Conservation (phyloP, 2,113 vertebrate species). For the Rafetus swinhoei region DNA sequence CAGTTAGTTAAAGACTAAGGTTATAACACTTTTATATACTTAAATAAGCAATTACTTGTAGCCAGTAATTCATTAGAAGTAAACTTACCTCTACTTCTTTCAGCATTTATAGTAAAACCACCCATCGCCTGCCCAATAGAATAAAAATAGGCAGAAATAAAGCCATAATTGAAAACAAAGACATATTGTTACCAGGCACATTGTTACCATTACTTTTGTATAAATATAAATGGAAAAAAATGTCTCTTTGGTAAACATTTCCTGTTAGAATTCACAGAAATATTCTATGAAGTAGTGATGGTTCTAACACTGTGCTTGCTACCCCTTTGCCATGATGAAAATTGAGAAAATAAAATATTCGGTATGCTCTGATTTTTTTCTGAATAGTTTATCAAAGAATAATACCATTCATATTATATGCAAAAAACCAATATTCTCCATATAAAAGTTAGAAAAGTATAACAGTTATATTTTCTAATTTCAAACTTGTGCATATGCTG, state of each 20-base stretch:
- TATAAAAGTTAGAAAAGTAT: not conserved
- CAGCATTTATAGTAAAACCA: not conserved
- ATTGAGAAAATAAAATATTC: not conserved
- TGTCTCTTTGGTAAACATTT: not conserved
- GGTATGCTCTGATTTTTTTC: not conserved
- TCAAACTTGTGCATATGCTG: not conserved
- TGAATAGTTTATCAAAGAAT: not conserved
- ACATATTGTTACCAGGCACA: not conserved
- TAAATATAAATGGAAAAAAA: not conserved
- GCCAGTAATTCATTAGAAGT: slow-evolving; percentile 24
- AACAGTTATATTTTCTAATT: not conserved
- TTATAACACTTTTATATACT: slow-evolving; percentile 1
- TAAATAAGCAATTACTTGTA: not conserved
- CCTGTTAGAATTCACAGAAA: not conserved
- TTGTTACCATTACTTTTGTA: not conserved
- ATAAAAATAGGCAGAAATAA: not conserved
- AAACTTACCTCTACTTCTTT: not conserved
- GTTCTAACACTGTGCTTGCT: not conserved
- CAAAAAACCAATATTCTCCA: not conserved
- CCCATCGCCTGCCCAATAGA: too few species aligned
- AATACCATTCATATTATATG: not conserved
- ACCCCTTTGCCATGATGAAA: not conserved
- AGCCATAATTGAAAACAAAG: not conserved
- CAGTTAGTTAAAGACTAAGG: slow-evolving; percentile 1
- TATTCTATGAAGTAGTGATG: not conserved